Percentiles rank a stretch among this genome's conserved stretches.
Evolutionary conservation across 2,888 invertebrate species (phyloP).

Genomic region (Axea sp.): DNA sequence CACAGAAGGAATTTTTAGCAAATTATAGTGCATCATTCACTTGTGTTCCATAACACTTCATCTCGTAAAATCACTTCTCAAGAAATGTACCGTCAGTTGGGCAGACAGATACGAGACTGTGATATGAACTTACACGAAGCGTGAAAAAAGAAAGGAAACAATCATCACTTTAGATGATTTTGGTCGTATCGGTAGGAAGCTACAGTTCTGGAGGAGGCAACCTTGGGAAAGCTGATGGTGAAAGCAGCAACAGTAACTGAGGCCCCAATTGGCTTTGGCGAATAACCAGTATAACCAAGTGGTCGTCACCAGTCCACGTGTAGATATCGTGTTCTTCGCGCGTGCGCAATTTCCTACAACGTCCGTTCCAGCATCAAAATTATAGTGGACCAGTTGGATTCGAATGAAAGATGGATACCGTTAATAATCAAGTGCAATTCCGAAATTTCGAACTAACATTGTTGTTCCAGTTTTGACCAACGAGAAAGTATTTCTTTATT

Average conservation of each 20-base stretch:
- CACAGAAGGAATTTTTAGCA: too few species aligned
- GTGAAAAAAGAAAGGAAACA: constrained; percentile 61
- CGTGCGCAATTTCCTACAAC: constrained; percentile 45
- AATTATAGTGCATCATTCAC: too few species aligned
- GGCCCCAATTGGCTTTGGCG: constrained; percentile 64
- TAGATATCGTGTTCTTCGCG: constrained; percentile 52
- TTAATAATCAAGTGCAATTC: constrained; percentile 1
- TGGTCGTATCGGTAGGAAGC: constrained; percentile 60
- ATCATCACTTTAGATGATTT: constrained; percentile 56
- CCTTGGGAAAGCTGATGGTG: constrained; percentile 77
- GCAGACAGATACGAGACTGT: constrained; percentile 35
- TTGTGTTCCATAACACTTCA: too few species aligned
- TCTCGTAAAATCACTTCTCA: too few species aligned
- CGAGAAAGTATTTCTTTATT: too few species aligned
- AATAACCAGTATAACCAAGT: constrained; percentile 64
- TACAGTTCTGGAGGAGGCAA: constrained; percentile 59
- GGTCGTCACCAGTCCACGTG: constrained; percentile 68
- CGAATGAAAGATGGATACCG: constrained; percentile 11
- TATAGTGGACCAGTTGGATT: neutral
- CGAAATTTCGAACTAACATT: constrained; percentile 1
- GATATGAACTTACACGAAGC: constrained; percentile 36
- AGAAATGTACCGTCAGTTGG: too few species aligned
- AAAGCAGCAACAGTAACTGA: constrained; percentile 73
- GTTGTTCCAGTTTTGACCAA: constrained; percentile 26
- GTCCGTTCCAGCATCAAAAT: constrained; percentile 10